Percentiles rank a stretch among this genome's conserved stretches.
Evolutionary conservation across 2,888 invertebrate genomes (phyloP).

Genomic region (Melanophora roralis): DNA sequence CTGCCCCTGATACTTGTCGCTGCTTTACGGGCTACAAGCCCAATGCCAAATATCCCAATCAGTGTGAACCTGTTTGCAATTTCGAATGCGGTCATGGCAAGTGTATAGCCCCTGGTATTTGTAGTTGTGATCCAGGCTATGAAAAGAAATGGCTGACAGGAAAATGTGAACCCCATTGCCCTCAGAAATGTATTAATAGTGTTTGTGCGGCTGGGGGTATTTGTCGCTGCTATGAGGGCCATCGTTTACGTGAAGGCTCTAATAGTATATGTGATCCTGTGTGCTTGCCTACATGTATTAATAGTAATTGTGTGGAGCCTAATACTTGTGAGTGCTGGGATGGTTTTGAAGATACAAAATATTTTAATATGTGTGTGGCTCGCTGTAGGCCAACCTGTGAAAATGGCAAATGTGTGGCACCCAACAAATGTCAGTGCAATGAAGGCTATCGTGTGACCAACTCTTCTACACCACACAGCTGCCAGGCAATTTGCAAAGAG

Average conservation of each 20-base stretch:
- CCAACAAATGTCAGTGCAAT: slow-evolving; percentile 78
- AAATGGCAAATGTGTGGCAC: slow-evolving; percentile 77
- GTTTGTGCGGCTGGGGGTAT: slow-evolving; percentile 78
- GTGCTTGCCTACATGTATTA: slow-evolving; percentile 74
- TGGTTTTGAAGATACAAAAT: slow-evolving; percentile 73
- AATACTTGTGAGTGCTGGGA: slow-evolving; percentile 72
- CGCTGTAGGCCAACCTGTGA: slow-evolving; percentile 72
- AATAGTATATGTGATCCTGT: slow-evolving; percentile 72
- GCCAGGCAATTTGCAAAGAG: slow-evolving; percentile 68
- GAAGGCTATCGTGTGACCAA: slow-evolving; percentile 72
- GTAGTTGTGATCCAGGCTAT: slow-evolving; percentile 72
- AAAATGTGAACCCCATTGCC: slow-evolving; percentile 71
- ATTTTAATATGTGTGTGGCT: slow-evolving; percentile 69
- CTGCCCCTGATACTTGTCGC: slow-evolving; percentile 77
- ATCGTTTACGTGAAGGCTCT: slow-evolving; percentile 67
- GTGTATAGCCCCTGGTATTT: slow-evolving; percentile 73
- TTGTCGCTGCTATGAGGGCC: slow-evolving; percentile 80
- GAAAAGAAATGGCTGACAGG: slow-evolving; percentile 71
- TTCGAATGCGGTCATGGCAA: slow-evolving; percentile 70
- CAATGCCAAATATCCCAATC: slow-evolving; percentile 60
- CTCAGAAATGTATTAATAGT: slow-evolving; percentile 73
- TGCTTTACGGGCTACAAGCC: slow-evolving; percentile 76
- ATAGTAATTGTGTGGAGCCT: slow-evolving; percentile 77
- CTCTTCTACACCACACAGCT: slow-evolving; percentile 69
- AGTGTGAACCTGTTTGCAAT: slow-evolving; percentile 73